Evolutionary conservation across 2,113 vertebrate species (phyloP).

Genomic region (Sphyrna mokarran): DNA sequence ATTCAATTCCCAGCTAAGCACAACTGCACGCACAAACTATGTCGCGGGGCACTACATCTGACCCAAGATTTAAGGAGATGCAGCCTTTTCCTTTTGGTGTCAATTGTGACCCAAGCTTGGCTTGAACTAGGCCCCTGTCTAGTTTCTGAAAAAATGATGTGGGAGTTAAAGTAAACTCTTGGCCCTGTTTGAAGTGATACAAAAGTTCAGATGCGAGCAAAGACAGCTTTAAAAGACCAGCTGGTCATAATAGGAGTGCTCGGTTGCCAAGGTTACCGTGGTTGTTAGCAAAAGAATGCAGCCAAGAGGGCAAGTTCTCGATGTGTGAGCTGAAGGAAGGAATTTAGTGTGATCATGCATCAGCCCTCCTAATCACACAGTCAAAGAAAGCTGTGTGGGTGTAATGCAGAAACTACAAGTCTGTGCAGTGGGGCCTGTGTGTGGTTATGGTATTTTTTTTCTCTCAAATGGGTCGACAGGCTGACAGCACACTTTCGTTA

Average conservation of each 20-base stretch:
- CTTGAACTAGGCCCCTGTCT: constrained; percentile 37
- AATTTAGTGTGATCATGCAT: constrained; percentile 52
- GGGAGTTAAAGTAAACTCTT: constrained; percentile 48
- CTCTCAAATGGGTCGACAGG: not conserved
- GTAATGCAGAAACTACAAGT: constrained; percentile 41
- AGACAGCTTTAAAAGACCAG: constrained; percentile 45
- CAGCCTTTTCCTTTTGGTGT: constrained; percentile 37
- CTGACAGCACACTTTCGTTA: constrained; percentile 27
- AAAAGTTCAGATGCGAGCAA: constrained; percentile 43
- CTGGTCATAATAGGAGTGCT: constrained; percentile 55
- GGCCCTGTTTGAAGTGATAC: constrained; percentile 44
- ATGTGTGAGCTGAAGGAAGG: constrained; percentile 45
- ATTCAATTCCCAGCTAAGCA: constrained; percentile 16
- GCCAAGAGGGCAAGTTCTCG: constrained; percentile 56
- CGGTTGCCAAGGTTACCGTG: constrained; percentile 55
- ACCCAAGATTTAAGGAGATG: constrained; percentile 19
- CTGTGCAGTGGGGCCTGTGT: constrained; percentile 43
- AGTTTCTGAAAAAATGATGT: constrained; percentile 39
- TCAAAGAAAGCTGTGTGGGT: constrained; percentile 51
- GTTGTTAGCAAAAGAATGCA: constrained; percentile 54
- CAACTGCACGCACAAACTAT: not conserved
- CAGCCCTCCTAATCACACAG: constrained; percentile 46
- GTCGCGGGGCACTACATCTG: constrained; percentile 12
- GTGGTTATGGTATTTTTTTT: constrained; percentile 44
- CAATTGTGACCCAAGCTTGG: constrained; percentile 41